These are phyloP conservation scores for Neoascia interrupta DNA, from an alignment of 2,888 invertebrate species.

Conservation along the genomic window DNA sequence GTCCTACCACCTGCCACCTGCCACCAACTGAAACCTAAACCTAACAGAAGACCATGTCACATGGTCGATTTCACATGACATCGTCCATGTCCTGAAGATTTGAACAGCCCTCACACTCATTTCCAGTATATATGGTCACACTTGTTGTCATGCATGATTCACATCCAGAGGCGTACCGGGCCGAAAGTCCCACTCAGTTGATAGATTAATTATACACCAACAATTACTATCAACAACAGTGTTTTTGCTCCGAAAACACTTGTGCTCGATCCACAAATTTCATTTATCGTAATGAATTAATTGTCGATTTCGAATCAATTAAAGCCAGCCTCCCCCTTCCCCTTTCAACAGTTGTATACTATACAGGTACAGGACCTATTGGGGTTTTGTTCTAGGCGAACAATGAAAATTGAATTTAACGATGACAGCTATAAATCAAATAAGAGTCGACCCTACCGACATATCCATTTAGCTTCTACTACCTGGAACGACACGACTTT, in stretches of 20 bases:
- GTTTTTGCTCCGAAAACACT: conserved; percentile 47
- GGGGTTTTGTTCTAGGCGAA: conserved; percentile 41
- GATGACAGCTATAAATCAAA: conserved; percentile 63
- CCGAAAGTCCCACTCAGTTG: too few relatives aligned
- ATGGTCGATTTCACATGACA: conserved; percentile 52
- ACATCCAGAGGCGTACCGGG: conserved; percentile 27
- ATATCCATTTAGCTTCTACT: conserved; percentile 26
- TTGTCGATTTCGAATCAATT: conserved; percentile 64
- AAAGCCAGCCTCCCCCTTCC: conserved; percentile 25
- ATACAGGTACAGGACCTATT: conserved; percentile 7
- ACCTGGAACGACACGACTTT: conserved; percentile 27
- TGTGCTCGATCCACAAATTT: conserved; percentile 43
- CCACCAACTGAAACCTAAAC: too few relatives aligned
- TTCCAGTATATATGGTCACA: conserved; percentile 42
- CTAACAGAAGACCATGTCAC: conserved; percentile 33
- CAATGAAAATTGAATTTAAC: conserved; percentile 63
- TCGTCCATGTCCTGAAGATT: conserved; percentile 23
- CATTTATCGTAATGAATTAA: conserved; percentile 58
- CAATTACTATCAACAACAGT: conserved; percentile 41
- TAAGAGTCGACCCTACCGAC: conserved; percentile 15
- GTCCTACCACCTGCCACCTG: too few relatives aligned
- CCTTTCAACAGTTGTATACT: background rate
- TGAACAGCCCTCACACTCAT: conserved; percentile 17
- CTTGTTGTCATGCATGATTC: conserved; percentile 35
- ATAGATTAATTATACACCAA: conserved; percentile 53